Base-by-base conservation (phyloP, 2,888 invertebrate species). In the Apamea epomidion region DNA sequence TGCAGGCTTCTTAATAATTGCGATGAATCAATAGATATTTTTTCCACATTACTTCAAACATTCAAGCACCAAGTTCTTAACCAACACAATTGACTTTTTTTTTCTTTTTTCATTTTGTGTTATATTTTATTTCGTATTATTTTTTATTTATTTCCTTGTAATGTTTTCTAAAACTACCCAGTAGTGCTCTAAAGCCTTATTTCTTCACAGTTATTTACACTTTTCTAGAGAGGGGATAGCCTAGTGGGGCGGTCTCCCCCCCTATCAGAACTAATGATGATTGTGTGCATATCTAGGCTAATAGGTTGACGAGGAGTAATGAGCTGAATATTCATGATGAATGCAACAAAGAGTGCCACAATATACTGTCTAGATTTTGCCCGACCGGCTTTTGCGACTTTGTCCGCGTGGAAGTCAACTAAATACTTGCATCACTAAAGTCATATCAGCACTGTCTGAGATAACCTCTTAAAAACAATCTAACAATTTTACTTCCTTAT, bases 201-300 rank as follows among this genome's bases (percentile, higher is more conserved):
- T 37, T 37, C 37, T 6, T 0, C 37, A 37, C 6, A 37, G 0
- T 37, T 37, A 37, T 37, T 14, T 21, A 3, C 29, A 71, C 6
- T 58, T 60, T 76, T 32, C 45, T 73, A 58, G 7, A 45, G 3
- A 45, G 5, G 25, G 29, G 12, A 8, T 29, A n/a, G 37, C 37
- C 37, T 37, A 37, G 37, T 21, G 32, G 37, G 4, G 58, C 25
- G 5, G 7, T 29, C 29, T 10, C 42, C 25, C 10, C 10, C 65
- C 54, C 16, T 18, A 12, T 12, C 10, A n/a, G 37, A 48, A 16
- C n/a, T 29, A 58, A 76, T 42, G 64, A 54, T 32, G 10, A 29
- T 18, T 51, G 42, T 78, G 68, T 78, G 32, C 42, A 29, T 68
- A 78, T 78, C 51, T 69, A 78, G 62, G 32, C 51, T 78, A 79